These are phyloP conservation scores for Agrypnia vestita DNA, from an alignment of 1,140 invertebrate genomes.

Conservation along the genomic window DNA sequence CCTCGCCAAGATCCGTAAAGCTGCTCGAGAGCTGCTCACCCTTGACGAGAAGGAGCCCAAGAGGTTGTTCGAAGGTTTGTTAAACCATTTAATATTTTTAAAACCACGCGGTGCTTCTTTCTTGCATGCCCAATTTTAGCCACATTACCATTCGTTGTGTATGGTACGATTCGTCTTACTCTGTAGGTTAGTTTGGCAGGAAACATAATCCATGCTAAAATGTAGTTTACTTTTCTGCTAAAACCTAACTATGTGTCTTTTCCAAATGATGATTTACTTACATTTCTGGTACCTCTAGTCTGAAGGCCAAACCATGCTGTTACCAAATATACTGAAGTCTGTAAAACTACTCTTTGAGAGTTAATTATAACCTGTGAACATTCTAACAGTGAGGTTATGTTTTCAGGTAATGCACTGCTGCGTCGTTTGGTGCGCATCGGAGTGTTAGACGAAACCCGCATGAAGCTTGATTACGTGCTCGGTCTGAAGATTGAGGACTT, in stretches of 20 bases:
- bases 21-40: slow-evolving; percentile 97
- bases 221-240: too few relatives aligned
- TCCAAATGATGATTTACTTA: slow-evolving; percentile 66
- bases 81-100: slow-evolving; percentile 5
- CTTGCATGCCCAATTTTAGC: too few relatives aligned
- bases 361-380: background rate
- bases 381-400: slow-evolving; percentile 51
- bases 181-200: too few relatives aligned
- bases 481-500: slow-evolving; percentile 99
- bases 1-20: slow-evolving; percentile 98
- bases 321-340: slow-evolving; percentile 62
- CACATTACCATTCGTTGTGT: too few relatives aligned
- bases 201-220: too few relatives aligned
- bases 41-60: slow-evolving; percentile 98
- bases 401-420: slow-evolving; percentile 95
- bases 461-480: slow-evolving; percentile 99
- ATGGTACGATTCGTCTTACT: too few relatives aligned
- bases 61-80: slow-evolving; percentile 96
- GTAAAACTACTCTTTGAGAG: background rate
- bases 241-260: slow-evolving; percentile 7
- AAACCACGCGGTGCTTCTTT: too few relatives aligned
- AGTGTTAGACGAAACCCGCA: slow-evolving; percentile 95
- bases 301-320: slow-evolving; percentile 72
- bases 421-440: slow-evolving; percentile 98
- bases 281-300: slow-evolving; percentile 86